Evolutionary conservation across 2,113 vertebrate genomes (phyloP).

Genomic region (Hyla sarda): DNA sequence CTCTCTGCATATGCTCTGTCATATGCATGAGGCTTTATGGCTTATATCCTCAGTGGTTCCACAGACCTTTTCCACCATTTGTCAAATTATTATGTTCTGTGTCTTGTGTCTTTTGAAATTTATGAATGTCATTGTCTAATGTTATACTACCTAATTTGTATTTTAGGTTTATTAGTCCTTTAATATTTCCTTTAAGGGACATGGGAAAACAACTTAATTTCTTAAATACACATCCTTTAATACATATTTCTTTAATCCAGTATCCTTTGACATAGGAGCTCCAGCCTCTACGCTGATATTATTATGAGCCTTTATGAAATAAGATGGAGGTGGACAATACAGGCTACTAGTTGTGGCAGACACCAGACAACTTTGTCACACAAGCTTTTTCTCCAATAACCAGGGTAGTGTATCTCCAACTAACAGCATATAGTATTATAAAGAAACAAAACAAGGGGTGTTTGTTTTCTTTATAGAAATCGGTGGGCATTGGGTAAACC

Average conservation of each 20-base stretch:
- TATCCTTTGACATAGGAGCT: neutral
- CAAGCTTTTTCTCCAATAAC: neutral
- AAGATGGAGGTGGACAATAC: neutral
- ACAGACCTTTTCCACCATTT: neutral
- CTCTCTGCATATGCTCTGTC: neutral
- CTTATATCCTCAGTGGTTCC: neutral
- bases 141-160: neutral
- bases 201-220: neutral
- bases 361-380: neutral
- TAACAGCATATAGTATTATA: neutral
- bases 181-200: neutral
- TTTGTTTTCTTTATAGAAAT: neutral
- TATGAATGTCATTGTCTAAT: neutral
- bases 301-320: neutral
- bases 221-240: neutral
- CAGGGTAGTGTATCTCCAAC: neutral
- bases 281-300: neutral
- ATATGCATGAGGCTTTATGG: neutral
- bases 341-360: neutral
- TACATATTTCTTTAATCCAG: no score
- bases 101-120: neutral
- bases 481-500: neutral
- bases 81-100: neutral
- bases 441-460: neutral
- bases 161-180: neutral